Base-by-base conservation (phyloP, 1,140 invertebrate genomes). In the Macrobrachium rosenbergii region DNA sequence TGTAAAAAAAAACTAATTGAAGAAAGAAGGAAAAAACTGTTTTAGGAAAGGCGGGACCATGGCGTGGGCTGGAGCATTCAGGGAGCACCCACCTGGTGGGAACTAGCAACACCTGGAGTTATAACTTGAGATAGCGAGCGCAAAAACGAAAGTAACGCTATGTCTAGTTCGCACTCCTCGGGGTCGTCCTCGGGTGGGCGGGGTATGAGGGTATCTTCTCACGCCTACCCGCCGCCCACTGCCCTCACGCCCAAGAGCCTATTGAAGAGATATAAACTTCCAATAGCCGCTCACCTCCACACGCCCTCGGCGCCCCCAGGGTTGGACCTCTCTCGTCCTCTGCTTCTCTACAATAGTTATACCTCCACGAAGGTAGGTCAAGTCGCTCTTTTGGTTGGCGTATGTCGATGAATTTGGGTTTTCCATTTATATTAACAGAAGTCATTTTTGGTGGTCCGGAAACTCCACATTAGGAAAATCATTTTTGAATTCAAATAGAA, bases 261-360 rank as follows among this genome's bases (percentile, higher is more conserved):
- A 2, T 67, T 87, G 14, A 88, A 78, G 62, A 69, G 87, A 77
- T 43, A 82, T 76, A 83, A 79, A 73, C 45, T 88, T n/a, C 89
- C 87, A 37, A 43, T 60, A 10, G 86, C 89, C 5, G 89, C 86
- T 8, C 87, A 88, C 72, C 79, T 90, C 23, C 87, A 87, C 87
- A 86, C 87, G n/a, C 89, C 84, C 58, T 73, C 84, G 17, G 78
- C 87, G 17, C 87, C 80, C 23, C 83, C 79, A 28, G 87, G 82
- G 6, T 78, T 91, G 12, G 91, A 91, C 82, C 90, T 91, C 17
- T 90, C 90, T 0, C 90, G 90, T 64, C 91, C 91, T 3, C 86
- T 92, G 21, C 90, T 92, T 17, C 90, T 91, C 64, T 92, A 90
- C 89, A 90, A 90, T 72, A 91, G 90, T 37, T 91, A 91, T 79